A percentile compares a stretch with the other conserved stretches of the same genome.
Conservation (phyloP, 2,888 invertebrate genomes). For the Emmelina monodactyla region DNA sequence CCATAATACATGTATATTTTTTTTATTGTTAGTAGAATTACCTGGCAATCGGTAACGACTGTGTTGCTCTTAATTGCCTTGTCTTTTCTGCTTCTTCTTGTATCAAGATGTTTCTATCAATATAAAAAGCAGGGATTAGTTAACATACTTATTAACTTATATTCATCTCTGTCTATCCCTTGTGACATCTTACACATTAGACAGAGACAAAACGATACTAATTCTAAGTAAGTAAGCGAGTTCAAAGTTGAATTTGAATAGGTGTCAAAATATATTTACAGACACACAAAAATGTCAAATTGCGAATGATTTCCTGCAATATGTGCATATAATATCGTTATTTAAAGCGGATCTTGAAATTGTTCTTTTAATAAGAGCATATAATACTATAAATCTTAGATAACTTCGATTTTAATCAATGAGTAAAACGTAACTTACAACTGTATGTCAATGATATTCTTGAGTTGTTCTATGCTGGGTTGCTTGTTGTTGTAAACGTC, state of each 20-base stretch:
- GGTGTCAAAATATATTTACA: not conserved
- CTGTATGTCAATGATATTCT: constrained; percentile 34
- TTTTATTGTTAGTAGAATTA: too few species aligned
- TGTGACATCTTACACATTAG: too few species aligned
- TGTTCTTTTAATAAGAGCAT: too few species aligned
- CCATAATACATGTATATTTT: too few species aligned
- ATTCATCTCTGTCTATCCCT: too few species aligned
- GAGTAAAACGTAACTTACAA: constrained; percentile 25
- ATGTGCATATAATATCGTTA: too few species aligned
- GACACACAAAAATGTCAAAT: constrained; percentile 10
- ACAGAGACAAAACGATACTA: constrained; percentile 17
- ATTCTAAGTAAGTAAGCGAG: constrained; percentile 7
- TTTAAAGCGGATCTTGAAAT: too few species aligned
- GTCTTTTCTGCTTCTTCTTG: constrained; percentile 50
- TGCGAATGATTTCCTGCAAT: too few species aligned
- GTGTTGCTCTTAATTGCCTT: constrained; percentile 49
- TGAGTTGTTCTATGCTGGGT: constrained; percentile 32
- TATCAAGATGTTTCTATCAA: constrained; percentile 33
- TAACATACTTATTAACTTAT: too few species aligned
- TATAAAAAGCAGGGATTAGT: too few species aligned
- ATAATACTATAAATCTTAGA: constrained; percentile 5
- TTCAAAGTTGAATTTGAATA: too few species aligned
- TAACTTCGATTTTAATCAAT: not conserved
- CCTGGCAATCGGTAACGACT: constrained; percentile 47
- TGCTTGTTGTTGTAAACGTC: constrained; percentile 27